Evolutionary conservation across 2,113 vertebrate genomes (phyloP), one percentile per base, ranked within the genome.

Genomic region (Prunella fulvescens): DNA sequence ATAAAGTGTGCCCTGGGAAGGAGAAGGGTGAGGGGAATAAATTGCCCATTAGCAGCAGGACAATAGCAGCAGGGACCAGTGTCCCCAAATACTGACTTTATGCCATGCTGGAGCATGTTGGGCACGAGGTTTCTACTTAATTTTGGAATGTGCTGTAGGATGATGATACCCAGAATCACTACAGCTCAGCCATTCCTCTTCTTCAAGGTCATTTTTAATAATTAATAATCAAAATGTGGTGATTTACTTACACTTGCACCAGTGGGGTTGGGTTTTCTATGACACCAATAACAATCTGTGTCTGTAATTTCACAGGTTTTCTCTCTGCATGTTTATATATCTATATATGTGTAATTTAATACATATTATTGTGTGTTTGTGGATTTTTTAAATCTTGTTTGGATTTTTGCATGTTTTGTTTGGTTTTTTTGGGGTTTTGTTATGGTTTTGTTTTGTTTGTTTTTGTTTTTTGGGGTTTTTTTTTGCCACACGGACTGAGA

Each of bases 281-380:
- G 90, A 96, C 92, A 79, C 56, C 93, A 90, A 94, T 81, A 83
- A 83, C 97, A 96, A 95, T 97, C 97, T 98, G 97, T 24, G 96
- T 81, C 97, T 96, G 97, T 88, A 96, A 96, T 96, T 97, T 96
- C 96, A 40, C 37, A 94, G 96, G 89, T 96, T 96, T 95, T 94
- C 96, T 88, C 80, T 88, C 94, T 91, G 96, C 93, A 64, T 96
- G 95, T 96, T 95, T 93, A 92, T 93, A 28, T 54, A 47, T 93
- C 60, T 94, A 66, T 95, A 93, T 73, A 81, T 81, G 62, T 93
- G 95, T 94, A 97, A 85, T 48, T 95, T 95, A 96, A 96, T 94
- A 86, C 37, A 37, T 37, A 37, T 37, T 37, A 11, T 6, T 58
- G 16, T 7, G 12, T 40, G 15, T 42, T 48, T 48, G 3, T 15